These are phyloP conservation scores for Holothuria glaberrima DNA, from an alignment of 35 echinoderm and acorn worm species.

Conservation along the genomic window DNA sequence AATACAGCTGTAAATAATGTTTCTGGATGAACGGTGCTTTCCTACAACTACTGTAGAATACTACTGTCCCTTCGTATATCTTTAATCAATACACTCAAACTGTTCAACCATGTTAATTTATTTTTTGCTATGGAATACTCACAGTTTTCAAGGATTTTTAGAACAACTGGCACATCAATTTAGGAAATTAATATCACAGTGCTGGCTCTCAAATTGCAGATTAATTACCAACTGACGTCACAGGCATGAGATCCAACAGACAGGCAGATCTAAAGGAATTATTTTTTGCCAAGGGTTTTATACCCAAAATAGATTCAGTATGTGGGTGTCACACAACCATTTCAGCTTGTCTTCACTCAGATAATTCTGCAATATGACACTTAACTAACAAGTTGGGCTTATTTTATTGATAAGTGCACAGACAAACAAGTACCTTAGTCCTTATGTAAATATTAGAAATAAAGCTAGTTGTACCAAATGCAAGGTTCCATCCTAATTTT, in stretches of 20 bases:
- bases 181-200: constrained; percentile 46
- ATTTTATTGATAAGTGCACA: not conserved
- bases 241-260: not conserved
- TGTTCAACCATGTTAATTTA: constrained; percentile 39
- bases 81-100: constrained; percentile 25
- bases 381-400: not conserved
- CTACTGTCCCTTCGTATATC: no score
- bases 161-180: constrained; percentile 46
- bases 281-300: not conserved
- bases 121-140: constrained; percentile 8
- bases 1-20: no score
- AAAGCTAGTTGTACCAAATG: no score
- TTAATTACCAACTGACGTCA: constrained; percentile 47
- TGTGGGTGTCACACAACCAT: not conserved
- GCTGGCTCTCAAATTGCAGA: constrained; percentile 30
- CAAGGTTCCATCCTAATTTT: no score
- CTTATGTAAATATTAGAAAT: not conserved
- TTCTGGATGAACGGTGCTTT: no score
- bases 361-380: no score
- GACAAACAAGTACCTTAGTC: not conserved
- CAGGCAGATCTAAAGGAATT: no score
- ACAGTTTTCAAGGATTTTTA: constrained; percentile 42
- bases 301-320: constrained; percentile 19
- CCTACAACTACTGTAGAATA: no score
- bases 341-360: no score